Conservation (phyloP, 2,113 vertebrate genomes). For the Cynocephalus volans region DNA sequence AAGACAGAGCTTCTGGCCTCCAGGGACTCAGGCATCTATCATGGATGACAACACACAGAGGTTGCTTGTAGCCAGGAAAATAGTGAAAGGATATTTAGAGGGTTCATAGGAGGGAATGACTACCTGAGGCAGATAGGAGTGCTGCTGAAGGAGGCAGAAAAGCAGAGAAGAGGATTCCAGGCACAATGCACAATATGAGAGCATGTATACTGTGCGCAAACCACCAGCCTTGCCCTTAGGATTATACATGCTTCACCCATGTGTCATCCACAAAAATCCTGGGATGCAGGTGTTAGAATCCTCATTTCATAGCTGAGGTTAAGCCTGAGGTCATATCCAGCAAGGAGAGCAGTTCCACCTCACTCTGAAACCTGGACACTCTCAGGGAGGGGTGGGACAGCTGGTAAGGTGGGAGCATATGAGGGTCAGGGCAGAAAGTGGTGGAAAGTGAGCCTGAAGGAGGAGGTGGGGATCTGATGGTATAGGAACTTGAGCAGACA, state of each 20-base stretch:
- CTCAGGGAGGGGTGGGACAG: too few relatives aligned
- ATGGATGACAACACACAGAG: neutral
- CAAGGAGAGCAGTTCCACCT: neutral
- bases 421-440: neutral
- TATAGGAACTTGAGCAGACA: neutral
- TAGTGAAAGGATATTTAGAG: neutral
- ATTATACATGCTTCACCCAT: rapidly evolving
- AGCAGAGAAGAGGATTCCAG: neutral
- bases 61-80: neutral
- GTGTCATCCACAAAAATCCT: too few relatives aligned
- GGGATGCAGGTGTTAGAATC: too few relatives aligned
- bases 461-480: rapidly evolving
- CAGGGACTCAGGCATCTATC: neutral
- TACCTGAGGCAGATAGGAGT: neutral
- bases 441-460: neutral
- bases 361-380: rapidly evolving
- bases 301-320: neutral
- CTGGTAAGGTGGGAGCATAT: rapidly evolving
- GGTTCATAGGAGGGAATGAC: neutral
- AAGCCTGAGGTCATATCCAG: neutral
- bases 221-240: neutral
- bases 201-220: neutral
- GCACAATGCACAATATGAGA: rapidly evolving
- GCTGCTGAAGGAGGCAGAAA: neutral
- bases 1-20: neutral